These are phyloP conservation scores for Cerastoderma edule DNA, from an alignment of 2,888 invertebrate genomes.

Conservation along the genomic window DNA sequence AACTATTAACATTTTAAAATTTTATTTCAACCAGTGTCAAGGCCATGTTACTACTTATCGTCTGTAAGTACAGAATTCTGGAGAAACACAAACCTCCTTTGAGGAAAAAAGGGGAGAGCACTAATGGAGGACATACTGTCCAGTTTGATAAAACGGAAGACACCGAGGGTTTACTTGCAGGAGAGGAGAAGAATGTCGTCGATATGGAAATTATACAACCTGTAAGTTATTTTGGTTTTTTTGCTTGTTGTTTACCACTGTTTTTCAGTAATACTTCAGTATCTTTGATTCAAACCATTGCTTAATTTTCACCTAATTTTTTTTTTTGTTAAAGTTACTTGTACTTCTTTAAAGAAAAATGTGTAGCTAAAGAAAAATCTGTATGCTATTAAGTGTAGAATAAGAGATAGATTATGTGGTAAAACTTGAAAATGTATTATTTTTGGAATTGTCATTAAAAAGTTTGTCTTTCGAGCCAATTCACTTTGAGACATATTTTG, in stretches of 20 bases:
- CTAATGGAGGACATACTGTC: slow-evolving; percentile 2
- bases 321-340: too few species aligned
- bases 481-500: too few species aligned
- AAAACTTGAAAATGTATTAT: slow-evolving; percentile 8
- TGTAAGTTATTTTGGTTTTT: slow-evolving; percentile 36
- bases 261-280: too few species aligned
- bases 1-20: too few species aligned
- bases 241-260: neutral
- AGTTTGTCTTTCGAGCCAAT: too few species aligned
- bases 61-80: slow-evolving; percentile 83
- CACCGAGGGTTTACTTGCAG: slow-evolving; percentile 37
- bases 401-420: neutral
- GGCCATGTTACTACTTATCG: slow-evolving; percentile 84
- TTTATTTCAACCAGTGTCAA: slow-evolving; percentile 80
- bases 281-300: too few species aligned
- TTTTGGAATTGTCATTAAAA: too few species aligned
- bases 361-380: slow-evolving; percentile 1
- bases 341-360: neutral
- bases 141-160: slow-evolving; percentile 35
- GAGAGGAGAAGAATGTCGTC: slow-evolving; percentile 40
- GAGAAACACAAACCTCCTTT: slow-evolving; percentile 59
- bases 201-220: slow-evolving; percentile 51
- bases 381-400: neutral
- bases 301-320: too few species aligned
- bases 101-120: slow-evolving; percentile 31